phyloP scores from a whole-genome alignment of 2,113 vertebrate genomes.

The Podarcis cretensis region DNA sequence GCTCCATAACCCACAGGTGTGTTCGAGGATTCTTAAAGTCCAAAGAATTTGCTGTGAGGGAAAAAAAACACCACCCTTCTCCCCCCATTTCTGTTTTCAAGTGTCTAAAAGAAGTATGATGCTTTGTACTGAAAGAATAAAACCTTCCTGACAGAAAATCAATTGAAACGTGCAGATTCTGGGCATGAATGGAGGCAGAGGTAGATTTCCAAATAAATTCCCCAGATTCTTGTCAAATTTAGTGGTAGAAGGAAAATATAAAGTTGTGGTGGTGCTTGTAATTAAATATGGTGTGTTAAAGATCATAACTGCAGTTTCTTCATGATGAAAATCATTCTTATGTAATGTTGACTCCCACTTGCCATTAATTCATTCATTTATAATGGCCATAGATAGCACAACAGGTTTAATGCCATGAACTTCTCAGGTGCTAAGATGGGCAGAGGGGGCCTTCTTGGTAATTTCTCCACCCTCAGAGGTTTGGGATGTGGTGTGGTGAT shows the following conservation, averaged over 20 bases:
- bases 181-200: constrained; percentile 1
- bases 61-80: neutral
- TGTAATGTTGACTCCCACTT: neutral
- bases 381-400: neutral
- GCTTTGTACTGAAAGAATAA: constrained; percentile 30
- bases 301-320: neutral
- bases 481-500: too few species aligned
- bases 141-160: constrained; percentile 35
- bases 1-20: neutral
- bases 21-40: constrained; percentile 26
- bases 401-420: neutral
- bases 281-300: neutral
- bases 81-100: constrained; percentile 4
- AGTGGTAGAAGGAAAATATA: neutral
- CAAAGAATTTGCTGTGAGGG: constrained; percentile 6
- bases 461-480: too few species aligned
- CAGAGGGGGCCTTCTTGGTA: too few species aligned
- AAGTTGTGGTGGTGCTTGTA: neutral
- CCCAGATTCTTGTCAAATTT: neutral
- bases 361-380: too few species aligned
- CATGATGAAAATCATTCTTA: neutral
- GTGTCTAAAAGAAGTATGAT: constrained; percentile 30
- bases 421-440: too few species aligned
- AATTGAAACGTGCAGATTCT: constrained; percentile 15
- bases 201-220: neutral